Percentiles rank a stretch among this genome's conserved stretches.
These are phyloP conservation scores for Eptatretus burgeri DNA, from an alignment of 2,113 vertebrate species.

Conservation along the genomic window DNA sequence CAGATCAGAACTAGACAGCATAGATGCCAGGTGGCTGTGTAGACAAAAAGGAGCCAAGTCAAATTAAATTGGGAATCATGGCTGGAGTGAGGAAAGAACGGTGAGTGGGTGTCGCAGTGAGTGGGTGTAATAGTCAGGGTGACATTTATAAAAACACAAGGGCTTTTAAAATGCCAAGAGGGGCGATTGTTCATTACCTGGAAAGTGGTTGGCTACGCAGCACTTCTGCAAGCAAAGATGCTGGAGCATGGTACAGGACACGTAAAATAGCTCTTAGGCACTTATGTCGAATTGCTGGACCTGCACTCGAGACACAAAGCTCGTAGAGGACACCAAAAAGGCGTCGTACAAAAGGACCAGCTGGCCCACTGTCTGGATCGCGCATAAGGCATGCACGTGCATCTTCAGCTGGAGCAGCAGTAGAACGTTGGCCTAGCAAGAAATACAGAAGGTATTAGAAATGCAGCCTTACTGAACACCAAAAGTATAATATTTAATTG, in stretches of 20 bases:
- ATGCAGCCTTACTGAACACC: no score
- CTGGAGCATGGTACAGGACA: conserved; percentile 98
- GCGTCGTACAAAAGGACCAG: conserved; percentile 97
- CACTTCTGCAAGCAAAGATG: conserved; percentile 89
- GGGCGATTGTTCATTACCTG: conserved; percentile 23
- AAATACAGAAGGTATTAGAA: no score
- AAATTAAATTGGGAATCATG: no score
- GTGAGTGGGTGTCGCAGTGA: no score
- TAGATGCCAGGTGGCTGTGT: conserved; percentile 91
- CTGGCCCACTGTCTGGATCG: conserved; percentile 70
- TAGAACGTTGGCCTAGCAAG: no score
- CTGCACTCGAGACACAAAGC: conserved; percentile 95
- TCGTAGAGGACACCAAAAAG: conserved; percentile 97
- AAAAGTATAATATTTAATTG: conserved; percentile 31
- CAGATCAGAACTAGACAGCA: conserved; percentile 96
- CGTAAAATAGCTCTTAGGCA: conserved; percentile 99
- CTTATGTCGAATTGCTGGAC: conserved; percentile 99
- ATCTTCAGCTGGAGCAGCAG: conserved; percentile 28
- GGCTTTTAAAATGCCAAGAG: no score
- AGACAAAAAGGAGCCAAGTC: not conserved
- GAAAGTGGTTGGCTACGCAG: conserved; percentile 95
- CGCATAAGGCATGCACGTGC: conserved; percentile 92
- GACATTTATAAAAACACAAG: no score
- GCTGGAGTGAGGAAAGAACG: no score
- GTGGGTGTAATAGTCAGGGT: no score